Evolutionary conservation across 2,797 vertebrate species (phyloP), one percentile per base, ranked within the genome.

Genomic region (Anguilla megastoma): DNA sequence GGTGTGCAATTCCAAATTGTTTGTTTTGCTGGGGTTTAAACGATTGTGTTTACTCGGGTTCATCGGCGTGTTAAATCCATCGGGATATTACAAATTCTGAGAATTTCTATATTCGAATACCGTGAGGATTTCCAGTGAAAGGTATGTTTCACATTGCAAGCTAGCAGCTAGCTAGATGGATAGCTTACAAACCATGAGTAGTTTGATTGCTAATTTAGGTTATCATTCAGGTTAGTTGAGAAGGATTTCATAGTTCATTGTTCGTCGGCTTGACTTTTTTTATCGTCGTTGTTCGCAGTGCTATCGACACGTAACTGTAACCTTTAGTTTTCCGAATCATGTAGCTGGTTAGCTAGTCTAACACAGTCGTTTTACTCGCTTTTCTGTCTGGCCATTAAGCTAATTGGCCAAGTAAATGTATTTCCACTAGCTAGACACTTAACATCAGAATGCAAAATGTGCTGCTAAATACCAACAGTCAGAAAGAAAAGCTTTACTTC

Each of bases 111-210:
- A 80, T 48, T 80, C 6, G 21, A 3, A 33, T 48, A 48, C 41
- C 4, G 76, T 48, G 76, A 41, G 76, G 76, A 80, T 48, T 80
- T 66, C 60, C 41, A n/a, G 6, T n/a, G 21, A 16, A 54, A 84
- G 82, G 82, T 84, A 84, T 54, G 82, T 56, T 84, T 45, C 21
- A 50, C 9, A 48, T n/a, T 48, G 18, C 76, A 80, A 50, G 16
- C 41, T 24, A 16, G 74, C 6, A 45, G 76, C 27, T 33, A 30
- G 69, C 45, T 50, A n/a, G 5, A 80, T 24, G 45, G 21, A 2
- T 80, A 80, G 41, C 45, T 24, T 50, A 80, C 41, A 80, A 12
- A 12, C 18, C 76, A 36, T 36, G 36, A 36, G 36, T 21, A 18
- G 45, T 21, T 80, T 80, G 48, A 16, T 41, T 33, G 74, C 5